phyloP scores from a whole-genome alignment of 2,888 invertebrate species.

The Amorpha juglandis region DNA sequence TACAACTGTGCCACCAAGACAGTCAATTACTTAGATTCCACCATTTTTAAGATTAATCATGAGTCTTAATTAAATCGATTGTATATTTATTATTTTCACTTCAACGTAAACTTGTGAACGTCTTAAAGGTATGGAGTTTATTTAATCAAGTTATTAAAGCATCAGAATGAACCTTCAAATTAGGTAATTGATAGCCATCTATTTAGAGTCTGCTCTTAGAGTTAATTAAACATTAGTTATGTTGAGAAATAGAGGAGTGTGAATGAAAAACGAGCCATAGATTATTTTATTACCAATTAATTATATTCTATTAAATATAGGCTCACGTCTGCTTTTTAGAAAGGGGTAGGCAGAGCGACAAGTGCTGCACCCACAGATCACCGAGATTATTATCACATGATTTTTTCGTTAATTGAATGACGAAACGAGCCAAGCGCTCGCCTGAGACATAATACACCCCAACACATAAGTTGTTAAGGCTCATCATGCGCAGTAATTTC shows the following conservation, averaged over 20 bases:
- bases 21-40: neutral
- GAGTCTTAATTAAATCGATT: neutral
- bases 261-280: neutral
- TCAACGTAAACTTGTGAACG: neutral
- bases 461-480: too few relatives aligned
- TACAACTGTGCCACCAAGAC: too few relatives aligned
- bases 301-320: too few relatives aligned
- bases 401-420: too few relatives aligned
- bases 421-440: too few relatives aligned
- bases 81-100: neutral
- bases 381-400: too few relatives aligned
- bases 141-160: slow-evolving; percentile 7
- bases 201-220: neutral
- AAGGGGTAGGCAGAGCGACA: too few relatives aligned
- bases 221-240: slow-evolving; percentile 15
- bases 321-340: too few relatives aligned
- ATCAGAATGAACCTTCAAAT: neutral
- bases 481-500: too few relatives aligned
- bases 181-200: slow-evolving; percentile 7
- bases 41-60: neutral
- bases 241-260: neutral
- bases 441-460: too few relatives aligned
- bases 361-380: too few relatives aligned
- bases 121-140: slow-evolving; percentile 7
- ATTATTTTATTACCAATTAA: slow-evolving; percentile 3